Conservation (phyloP, 2,113 vertebrate genomes). For the Rattus norvegicus region DNA sequence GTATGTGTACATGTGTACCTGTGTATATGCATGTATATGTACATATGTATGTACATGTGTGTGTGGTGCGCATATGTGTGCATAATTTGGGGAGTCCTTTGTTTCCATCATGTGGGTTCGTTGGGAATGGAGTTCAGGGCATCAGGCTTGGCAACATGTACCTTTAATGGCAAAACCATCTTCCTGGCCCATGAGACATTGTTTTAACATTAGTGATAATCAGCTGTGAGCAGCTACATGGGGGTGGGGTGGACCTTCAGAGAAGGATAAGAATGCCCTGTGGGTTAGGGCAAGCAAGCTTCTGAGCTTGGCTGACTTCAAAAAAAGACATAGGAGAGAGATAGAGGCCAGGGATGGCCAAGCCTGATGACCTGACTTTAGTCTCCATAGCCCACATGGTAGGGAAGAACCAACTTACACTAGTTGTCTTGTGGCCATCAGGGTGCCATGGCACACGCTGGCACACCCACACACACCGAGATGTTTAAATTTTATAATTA, state of each 20-base stretch:
- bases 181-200: not conserved
- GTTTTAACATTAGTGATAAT: not conserved
- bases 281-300: not conserved
- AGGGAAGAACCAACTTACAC: not conserved
- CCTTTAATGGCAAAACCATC: not conserved
- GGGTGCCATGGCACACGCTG: not conserved
- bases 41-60: not conserved
- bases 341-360: not conserved
- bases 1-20: not conserved
- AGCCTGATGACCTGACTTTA: not conserved
- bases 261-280: not conserved
- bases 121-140: not conserved
- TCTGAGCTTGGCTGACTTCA: too few relatives aligned
- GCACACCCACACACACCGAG: not conserved
- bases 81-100: not conserved
- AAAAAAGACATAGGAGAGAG: not conserved
- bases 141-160: not conserved
- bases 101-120: not conserved
- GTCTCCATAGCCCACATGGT: not conserved
- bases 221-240: not conserved
- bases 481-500: not conserved
- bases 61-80: too few relatives aligned
- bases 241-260: not conserved
- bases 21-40: not conserved
- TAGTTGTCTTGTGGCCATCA: not conserved